Conservation (phyloP, 53 echinoderm and acorn worm species). For the Henricia sp. region DNA sequence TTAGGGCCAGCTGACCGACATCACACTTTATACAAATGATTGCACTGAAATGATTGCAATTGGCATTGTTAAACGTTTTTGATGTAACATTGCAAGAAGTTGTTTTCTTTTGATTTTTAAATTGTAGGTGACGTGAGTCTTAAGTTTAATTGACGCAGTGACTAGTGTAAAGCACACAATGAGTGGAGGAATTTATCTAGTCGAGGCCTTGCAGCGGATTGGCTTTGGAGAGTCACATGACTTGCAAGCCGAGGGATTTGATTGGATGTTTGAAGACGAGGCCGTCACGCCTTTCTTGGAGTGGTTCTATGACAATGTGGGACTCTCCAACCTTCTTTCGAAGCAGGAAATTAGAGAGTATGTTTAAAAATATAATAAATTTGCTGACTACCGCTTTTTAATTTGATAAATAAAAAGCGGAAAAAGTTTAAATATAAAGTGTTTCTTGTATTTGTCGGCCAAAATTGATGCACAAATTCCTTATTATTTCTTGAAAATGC, state of each 20-base stretch:
- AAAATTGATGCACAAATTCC: too few species aligned
- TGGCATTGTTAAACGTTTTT: not conserved
- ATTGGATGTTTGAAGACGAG: constrained; percentile 97
- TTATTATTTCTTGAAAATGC: too few species aligned
- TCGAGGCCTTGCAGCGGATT: constrained; percentile 71
- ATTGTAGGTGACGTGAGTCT: not conserved
- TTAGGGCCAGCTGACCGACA: too few species aligned
- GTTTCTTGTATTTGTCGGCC: too few species aligned
- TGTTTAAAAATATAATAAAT: not conserved
- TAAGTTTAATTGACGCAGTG: too few species aligned
- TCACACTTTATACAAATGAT: too few species aligned
- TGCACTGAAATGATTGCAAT: too few species aligned
- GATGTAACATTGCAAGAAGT: not conserved
- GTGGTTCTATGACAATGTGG: constrained; percentile 96
- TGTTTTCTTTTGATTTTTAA: not conserved
- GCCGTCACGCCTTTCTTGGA: constrained; percentile 81
- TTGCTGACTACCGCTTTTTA: too few species aligned
- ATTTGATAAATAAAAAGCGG: not conserved
- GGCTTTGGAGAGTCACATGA: constrained; percentile 74
- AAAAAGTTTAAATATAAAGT: not conserved
- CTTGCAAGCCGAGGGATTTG: constrained; percentile 85
- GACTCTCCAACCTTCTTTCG: constrained; percentile 76
- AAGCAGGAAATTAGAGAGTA: constrained; percentile 83
- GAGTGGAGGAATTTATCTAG: constrained; percentile 68
- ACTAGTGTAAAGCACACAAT: constrained; percentile 8